Evolutionary conservation across 2,888 invertebrate genomes (phyloP).

Genomic region (Dexiosoma caninum): DNA sequence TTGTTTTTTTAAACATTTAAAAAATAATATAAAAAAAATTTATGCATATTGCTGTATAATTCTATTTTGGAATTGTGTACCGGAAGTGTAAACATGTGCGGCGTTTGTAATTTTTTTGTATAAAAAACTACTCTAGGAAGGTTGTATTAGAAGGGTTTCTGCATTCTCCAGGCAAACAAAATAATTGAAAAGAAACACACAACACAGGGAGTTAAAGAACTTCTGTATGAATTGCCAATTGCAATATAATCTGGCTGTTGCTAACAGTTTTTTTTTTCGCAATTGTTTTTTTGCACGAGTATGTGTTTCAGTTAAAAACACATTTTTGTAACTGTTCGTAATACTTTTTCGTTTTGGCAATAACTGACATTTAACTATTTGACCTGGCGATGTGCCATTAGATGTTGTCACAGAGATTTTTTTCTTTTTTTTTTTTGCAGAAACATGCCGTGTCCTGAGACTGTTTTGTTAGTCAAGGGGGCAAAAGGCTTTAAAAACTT

Average conservation of each 20-base stretch:
- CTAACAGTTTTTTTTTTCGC: slow-evolving; percentile 23
- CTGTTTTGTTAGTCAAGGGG: slow-evolving; percentile 25
- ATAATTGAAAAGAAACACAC: not conserved
- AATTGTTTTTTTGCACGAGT: not conserved
- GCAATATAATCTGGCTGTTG: slow-evolving; percentile 39
- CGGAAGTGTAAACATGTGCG: slow-evolving; percentile 41
- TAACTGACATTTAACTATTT: slow-evolving; percentile 51
- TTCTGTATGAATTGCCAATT: not conserved
- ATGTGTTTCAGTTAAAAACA: slow-evolving; percentile 27
- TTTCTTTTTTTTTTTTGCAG: not conserved
- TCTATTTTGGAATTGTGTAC: slow-evolving; percentile 18
- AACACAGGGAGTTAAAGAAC: not conserved
- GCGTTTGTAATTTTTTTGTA: not conserved
- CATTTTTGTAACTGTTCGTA: slow-evolving; percentile 23
- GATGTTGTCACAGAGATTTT: slow-evolving; percentile 27
- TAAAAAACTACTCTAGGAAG: not conserved
- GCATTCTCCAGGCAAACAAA: not conserved
- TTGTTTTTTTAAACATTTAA: not conserved
- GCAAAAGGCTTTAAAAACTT: slow-evolving; percentile 1
- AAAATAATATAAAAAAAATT: not conserved
- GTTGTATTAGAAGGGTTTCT: not conserved
- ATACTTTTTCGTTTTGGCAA: slow-evolving; percentile 44
- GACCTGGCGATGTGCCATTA: slow-evolving; percentile 59
- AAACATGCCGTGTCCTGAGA: not conserved
- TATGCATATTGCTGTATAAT: slow-evolving; percentile 28